A percentile compares a stretch with the other conserved stretches of the same genome.
phyloP scores from a whole-genome alignment of 2,113 vertebrate genomes.

The Paramormyrops kingsleyae region DNA sequence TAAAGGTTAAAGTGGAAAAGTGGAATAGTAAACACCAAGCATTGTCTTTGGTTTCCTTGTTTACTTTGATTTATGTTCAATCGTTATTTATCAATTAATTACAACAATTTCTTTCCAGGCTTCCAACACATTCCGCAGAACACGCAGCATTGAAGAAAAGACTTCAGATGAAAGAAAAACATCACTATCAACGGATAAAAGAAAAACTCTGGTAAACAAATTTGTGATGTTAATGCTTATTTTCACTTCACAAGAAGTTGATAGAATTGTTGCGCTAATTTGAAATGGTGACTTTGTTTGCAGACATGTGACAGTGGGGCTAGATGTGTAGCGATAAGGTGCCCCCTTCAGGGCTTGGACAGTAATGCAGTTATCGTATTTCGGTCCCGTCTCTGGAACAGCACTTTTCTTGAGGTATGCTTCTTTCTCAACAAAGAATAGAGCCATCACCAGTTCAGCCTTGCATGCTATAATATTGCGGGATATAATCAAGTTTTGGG shows the following conservation, averaged over 20 bases:
- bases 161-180: slow-evolving; percentile 43
- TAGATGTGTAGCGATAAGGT: slow-evolving; percentile 73
- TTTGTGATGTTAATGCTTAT: background rate
- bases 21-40: background rate
- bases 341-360: slow-evolving; percentile 77
- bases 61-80: background rate
- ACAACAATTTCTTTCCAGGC: slow-evolving; percentile 48
- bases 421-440: background rate
- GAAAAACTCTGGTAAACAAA: slow-evolving; percentile 72
- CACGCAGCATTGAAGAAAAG: slow-evolving; percentile 61
- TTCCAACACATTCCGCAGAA: slow-evolving; percentile 56
- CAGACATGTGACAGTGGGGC: slow-evolving; percentile 72
- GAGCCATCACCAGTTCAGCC: background rate
- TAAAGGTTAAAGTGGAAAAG: background rate
- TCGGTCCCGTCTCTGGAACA: slow-evolving; percentile 78
- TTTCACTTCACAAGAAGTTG: background rate
- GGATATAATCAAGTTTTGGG: background rate
- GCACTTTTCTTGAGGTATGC: slow-evolving; percentile 80
- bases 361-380: slow-evolving; percentile 75
- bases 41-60: background rate
- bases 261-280: background rate
- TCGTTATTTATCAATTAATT: background rate
- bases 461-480: background rate
- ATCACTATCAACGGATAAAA: slow-evolving; percentile 60
- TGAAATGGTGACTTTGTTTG: slow-evolving; percentile 9